Conservation (phyloP, 2,797 vertebrate species). For the Anomalospiza imberbis region DNA sequence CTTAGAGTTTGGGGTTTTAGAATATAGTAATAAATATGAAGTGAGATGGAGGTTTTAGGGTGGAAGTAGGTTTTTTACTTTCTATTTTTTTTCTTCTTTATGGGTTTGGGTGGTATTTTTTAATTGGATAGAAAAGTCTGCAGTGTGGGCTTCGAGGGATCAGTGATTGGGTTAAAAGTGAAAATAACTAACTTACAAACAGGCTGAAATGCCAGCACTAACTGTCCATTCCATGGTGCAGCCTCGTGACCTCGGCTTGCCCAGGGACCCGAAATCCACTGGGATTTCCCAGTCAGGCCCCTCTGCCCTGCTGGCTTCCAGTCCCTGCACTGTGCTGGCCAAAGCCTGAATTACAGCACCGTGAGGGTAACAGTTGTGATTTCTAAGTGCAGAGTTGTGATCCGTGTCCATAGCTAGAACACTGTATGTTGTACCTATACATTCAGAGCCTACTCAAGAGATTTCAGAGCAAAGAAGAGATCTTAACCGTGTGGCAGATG, state of each 20-base stretch:
- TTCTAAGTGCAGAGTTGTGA: neutral
- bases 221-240: neutral
- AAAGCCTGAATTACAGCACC: neutral
- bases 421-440: neutral
- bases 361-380: neutral
- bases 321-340: neutral
- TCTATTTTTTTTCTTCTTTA: neutral
- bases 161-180: neutral
- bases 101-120: neutral
- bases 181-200: neutral
- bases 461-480: neutral
- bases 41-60: neutral
- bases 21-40: neutral
- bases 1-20: neutral
- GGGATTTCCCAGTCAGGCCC: neutral
- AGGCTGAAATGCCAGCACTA: neutral
- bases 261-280: neutral
- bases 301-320: neutral
- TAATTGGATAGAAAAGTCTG: neutral
- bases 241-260: neutral
- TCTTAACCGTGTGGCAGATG: neutral
- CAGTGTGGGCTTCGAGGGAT: neutral
- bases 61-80: neutral
- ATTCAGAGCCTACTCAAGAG: neutral
- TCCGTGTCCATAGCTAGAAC: neutral